phyloP scores from a whole-genome alignment of 2,113 vertebrate genomes.

The Anhinga rufa region DNA sequence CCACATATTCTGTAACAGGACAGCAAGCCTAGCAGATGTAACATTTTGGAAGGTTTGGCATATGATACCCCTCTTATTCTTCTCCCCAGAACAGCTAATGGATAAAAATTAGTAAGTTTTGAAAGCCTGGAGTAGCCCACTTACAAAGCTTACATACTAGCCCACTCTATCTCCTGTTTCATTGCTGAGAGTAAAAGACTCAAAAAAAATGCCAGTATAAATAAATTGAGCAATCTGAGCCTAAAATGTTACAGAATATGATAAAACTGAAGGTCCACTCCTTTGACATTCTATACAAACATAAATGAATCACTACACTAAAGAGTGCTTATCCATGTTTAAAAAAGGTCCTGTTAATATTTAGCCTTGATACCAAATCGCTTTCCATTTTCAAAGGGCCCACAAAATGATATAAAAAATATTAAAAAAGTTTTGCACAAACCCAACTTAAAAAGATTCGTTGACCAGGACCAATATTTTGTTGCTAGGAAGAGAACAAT shows the following conservation, averaged over 20 bases:
- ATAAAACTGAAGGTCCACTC: neutral
- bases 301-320: neutral
- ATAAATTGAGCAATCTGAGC: neutral
- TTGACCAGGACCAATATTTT: neutral
- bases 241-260: neutral
- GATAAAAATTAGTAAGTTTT: neutral
- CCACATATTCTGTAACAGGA: neutral
- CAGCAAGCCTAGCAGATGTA: neutral
- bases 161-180: neutral
- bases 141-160: neutral
- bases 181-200: neutral
- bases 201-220: neutral
- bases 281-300: neutral
- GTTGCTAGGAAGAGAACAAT: constrained; percentile 23
- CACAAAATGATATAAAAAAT: neutral
- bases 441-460: neutral
- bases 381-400: neutral
- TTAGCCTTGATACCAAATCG: neutral
- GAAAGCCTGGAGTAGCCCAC: neutral
- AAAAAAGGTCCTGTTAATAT: neutral
- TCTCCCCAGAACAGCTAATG: neutral
- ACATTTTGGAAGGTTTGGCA: neutral
- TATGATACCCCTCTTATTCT: neutral
- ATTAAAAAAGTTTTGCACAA: neutral
- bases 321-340: neutral